Percentiles rank a stretch among this genome's conserved stretches.
These are phyloP conservation scores for Pectinophora gossypiella DNA, from an alignment of 1,140 invertebrate species.

Conservation along the genomic window DNA sequence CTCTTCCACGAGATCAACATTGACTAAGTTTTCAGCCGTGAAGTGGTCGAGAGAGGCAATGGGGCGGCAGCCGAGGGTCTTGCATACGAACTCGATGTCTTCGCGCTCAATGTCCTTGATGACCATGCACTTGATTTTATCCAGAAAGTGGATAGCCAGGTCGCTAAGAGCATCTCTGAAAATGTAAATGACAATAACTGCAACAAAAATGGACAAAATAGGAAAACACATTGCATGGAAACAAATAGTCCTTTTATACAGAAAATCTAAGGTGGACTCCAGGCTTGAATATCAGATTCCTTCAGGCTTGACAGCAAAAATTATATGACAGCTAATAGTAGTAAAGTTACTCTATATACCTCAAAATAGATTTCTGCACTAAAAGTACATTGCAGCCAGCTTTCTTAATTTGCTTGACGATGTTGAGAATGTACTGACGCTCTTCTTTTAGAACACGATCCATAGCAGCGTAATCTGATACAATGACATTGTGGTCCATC, in stretches of 20 bases:
- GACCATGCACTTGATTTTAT: slow-evolving; percentile 99
- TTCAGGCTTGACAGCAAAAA: no score
- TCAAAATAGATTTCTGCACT: slow-evolving; percentile 98
- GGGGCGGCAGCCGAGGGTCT: slow-evolving; percentile 95
- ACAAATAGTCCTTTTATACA: no score
- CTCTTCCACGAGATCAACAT: slow-evolving; percentile 97
- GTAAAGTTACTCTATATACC: no score
- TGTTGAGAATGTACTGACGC: slow-evolving; percentile 97
- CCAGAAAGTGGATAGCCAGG: slow-evolving; percentile 97
- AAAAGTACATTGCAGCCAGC: slow-evolving; percentile 98
- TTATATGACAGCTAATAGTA: no score
- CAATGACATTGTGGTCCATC: slow-evolving; percentile 99
- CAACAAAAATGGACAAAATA: not conserved
- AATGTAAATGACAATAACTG: no score
- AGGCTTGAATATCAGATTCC: no score
- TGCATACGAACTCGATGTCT: slow-evolving; percentile 98
- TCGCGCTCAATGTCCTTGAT: slow-evolving; percentile 98
- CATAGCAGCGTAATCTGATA: slow-evolving; percentile 99
- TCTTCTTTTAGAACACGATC: slow-evolving; percentile 99
- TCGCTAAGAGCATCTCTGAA: slow-evolving; percentile 95
- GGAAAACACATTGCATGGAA: no score
- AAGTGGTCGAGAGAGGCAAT: slow-evolving; percentile 99
- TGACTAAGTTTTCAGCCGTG: slow-evolving; percentile 91
- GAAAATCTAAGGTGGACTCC: no score
- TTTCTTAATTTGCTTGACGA: slow-evolving; percentile 99